Base-by-base conservation (phyloP, 2,113 vertebrate genomes). In the Passer domesticus region DNA sequence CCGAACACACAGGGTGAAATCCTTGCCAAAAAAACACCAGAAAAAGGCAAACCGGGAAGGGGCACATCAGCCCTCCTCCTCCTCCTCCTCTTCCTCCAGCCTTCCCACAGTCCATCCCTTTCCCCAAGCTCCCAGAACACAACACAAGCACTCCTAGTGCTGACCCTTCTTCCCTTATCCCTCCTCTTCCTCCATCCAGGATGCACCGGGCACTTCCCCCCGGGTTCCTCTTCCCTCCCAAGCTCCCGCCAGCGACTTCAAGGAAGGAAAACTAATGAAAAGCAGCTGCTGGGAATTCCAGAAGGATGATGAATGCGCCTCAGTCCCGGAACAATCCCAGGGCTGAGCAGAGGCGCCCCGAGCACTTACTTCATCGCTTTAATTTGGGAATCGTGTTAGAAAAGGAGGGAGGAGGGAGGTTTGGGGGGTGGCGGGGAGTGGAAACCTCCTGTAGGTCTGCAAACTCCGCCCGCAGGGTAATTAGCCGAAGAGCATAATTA, bases 401-500 rank as follows among this genome's bases (percentile, higher is more conserved):
- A 96, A 95, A 87, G 87, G 73, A 82, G 68, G 68, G 88, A 81
- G 85, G 80, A 83, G 87, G 90, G 87, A 86, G 86, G 73, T 59
- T 43, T 14, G 37, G 41, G 33, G 43, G 46, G 13, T 28, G 30
- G 39, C 50, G 46, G 23, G 28, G 20, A 49, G 87, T 75, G 56
- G 68, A 91, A 95, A 84, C 72, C 82, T 93, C 94, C 86, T 47
- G 97, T 72, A 94, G 87, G 94, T 96, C 94, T 56, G 44, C 76
- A 83, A 79, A 77, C 79, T 68, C 78, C 87, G 43, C n/a, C 89
- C 24, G 30, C 55, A 24, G 94, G 87, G 88, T 96, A 95, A 95
- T 97, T 97, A 97, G 96, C 91, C 52, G 87, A 87, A 94, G 59
- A 93, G 85, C 70, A 86, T 95, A 94, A 96, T 93, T 91, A 92